phyloP scores from a whole-genome alignment of 2,113 vertebrate species.

The Podiceps cristatus region DNA sequence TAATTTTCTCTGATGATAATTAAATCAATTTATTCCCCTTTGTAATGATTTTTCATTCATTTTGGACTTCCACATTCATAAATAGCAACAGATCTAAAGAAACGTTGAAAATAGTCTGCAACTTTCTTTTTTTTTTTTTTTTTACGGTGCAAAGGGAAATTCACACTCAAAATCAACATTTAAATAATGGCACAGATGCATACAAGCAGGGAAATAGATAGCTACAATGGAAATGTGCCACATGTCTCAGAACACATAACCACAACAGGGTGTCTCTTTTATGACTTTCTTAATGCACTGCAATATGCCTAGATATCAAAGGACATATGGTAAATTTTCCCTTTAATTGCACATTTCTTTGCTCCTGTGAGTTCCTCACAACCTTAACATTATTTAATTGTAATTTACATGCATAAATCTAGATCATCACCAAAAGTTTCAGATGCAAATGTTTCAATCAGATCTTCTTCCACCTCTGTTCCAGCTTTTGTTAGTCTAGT shows the following conservation, averaged over 20 bases:
- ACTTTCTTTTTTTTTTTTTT: neutral
- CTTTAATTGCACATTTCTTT: constrained; percentile 67
- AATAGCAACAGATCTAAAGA: neutral
- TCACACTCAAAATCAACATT: constrained; percentile 5
- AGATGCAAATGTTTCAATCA: neutral
- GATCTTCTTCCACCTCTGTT: neutral
- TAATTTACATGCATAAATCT: constrained; percentile 47
- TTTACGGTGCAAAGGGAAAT: neutral
- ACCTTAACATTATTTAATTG: constrained; percentile 68
- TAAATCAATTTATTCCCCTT: neutral
- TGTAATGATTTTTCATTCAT: neutral
- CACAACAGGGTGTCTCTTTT: constrained; percentile 70
- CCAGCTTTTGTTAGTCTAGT: neutral
- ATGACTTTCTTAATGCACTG: constrained; percentile 59
- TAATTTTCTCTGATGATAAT: neutral
- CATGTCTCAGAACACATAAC: constrained; percentile 66
- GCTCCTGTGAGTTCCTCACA: constrained; percentile 41
- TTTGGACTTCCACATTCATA: neutral
- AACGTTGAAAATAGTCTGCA: neutral
- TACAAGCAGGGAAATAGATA: constrained; percentile 38
- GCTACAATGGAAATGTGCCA: constrained; percentile 43
- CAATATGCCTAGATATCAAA: constrained; percentile 62
- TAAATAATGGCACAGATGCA: constrained; percentile 40
- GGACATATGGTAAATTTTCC: constrained; percentile 69
- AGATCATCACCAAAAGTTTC: neutral